Evolutionary conservation across 2,888 invertebrate genomes (phyloP), one percentile per base, ranked within the genome.

Genomic region (Drosophila recens): DNA sequence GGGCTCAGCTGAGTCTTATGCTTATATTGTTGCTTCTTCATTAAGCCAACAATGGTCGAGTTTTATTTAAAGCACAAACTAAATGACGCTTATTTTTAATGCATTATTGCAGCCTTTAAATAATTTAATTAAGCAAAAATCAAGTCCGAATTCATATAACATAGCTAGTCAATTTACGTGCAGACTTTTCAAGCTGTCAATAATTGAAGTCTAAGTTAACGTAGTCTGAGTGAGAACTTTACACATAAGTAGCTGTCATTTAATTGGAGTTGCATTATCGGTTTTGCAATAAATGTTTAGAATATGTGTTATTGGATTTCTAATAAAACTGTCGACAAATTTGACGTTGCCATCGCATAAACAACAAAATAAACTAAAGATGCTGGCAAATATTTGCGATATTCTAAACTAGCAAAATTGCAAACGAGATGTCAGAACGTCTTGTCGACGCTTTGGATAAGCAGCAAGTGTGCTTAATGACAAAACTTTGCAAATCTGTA

Each of bases 401-500:
- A 80, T 71, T 85, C 78, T 54, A 82, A 82, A 80, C 80, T 76
- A 65, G 33, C 17, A 20, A 8, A 61, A 85, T 63, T 72, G 69
- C 66, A 68, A 62, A 15, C 8, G 8, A 27, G 15, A 57, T 36
- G 46, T 34, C 27, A 23, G 46, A 17, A 43, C 13, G 20, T 45
- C 46, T 38, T 49, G 57, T 59, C 56, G 58, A 63, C 46, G 61
- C 38, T 65, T 54, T 54, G 73, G 56, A 59, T 69, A 72, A 72
- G 63, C 80, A 53, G 57, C 88, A 75, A 80, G 79, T 82, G 88
- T 85, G 79, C 80, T 76, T 85, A 85, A 85, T 85, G 84, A 82
- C 80, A 87, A 87, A 85, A 85, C 72, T 85, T 85, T 87, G 79
- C 68, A 79, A 87, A 87, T 85, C 86, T 82, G 70, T 67, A 82